These are phyloP conservation scores for Chironomus tentans DNA, from an alignment of 2,888 invertebrate genomes.

Conservation along the genomic window DNA sequence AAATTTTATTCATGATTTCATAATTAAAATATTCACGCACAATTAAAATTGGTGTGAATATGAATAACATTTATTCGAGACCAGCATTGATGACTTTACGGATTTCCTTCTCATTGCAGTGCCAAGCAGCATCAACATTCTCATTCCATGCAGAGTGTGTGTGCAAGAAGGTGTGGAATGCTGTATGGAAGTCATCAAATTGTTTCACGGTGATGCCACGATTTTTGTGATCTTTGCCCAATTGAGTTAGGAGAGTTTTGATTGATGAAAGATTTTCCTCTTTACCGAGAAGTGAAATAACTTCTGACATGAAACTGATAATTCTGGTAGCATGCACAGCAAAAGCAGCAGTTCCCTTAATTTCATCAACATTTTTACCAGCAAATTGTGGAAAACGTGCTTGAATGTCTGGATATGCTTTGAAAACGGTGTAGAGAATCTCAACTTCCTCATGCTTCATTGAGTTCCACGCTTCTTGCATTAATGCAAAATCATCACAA, in stretches of 20 bases:
- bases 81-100: too few species aligned
- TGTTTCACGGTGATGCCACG: not conserved
- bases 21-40: too few species aligned
- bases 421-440: not conserved
- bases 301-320: not conserved
- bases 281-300: not conserved
- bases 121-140: not conserved
- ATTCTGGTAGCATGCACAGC: not conserved
- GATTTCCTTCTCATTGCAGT: too few species aligned
- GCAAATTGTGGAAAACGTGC: not conserved
- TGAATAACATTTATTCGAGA: too few species aligned
- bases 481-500: not conserved
- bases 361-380: not conserved
- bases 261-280: not conserved
- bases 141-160: not conserved
- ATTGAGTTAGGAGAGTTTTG: not conserved
- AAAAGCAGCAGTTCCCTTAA: not conserved
- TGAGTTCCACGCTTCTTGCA: not conserved
- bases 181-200: not conserved
- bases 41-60: too few species aligned
- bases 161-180: not conserved
- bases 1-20: too few species aligned
- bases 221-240: not conserved
- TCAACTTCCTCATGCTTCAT: not conserved
- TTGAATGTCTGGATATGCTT: not conserved